These are phyloP conservation scores for Ferrisia virgata DNA, from an alignment of 2,888 invertebrate species.

Conservation along the genomic window DNA sequence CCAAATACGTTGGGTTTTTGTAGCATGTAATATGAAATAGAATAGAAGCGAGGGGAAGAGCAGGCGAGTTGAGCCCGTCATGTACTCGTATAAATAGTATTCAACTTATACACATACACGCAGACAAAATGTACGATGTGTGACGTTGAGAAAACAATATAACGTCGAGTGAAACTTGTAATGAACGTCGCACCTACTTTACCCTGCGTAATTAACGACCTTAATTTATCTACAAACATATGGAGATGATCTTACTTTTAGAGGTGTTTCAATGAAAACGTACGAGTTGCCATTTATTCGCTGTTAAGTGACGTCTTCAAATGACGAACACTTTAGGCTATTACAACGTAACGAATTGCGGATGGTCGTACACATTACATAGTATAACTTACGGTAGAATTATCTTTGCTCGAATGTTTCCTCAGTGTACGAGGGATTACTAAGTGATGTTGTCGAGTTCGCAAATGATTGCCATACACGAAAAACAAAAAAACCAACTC, in stretches of 20 bases:
- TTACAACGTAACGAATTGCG: constrained; percentile 2
- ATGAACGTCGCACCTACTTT: constrained; percentile 13
- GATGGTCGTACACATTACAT: constrained; percentile 14
- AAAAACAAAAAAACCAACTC: no score
- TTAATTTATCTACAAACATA: constrained; percentile 28
- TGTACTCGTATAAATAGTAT: not conserved
- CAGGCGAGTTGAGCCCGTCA: not conserved
- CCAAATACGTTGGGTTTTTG: not conserved
- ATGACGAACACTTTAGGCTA: constrained; percentile 1
- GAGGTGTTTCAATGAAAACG: constrained; percentile 15
- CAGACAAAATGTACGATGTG: not conserved
- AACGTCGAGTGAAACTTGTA: constrained; percentile 23
- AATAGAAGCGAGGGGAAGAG: no score
- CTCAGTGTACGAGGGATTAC: no score
- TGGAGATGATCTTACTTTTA: constrained; percentile 26
- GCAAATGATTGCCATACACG: no score
- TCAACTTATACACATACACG: not conserved
- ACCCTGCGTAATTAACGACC: constrained; percentile 6
- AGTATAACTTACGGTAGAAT: no score
- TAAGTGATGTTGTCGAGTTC: no score
- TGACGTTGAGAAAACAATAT: constrained; percentile 4
- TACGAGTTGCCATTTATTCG: constrained; percentile 19
- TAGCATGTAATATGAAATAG: no score
- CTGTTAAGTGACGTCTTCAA: constrained; percentile 28
- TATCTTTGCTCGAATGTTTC: no score